These are phyloP conservation scores for Ooceraea biroi DNA, from an alignment of 1,140 invertebrate species.

Conservation along the genomic window DNA sequence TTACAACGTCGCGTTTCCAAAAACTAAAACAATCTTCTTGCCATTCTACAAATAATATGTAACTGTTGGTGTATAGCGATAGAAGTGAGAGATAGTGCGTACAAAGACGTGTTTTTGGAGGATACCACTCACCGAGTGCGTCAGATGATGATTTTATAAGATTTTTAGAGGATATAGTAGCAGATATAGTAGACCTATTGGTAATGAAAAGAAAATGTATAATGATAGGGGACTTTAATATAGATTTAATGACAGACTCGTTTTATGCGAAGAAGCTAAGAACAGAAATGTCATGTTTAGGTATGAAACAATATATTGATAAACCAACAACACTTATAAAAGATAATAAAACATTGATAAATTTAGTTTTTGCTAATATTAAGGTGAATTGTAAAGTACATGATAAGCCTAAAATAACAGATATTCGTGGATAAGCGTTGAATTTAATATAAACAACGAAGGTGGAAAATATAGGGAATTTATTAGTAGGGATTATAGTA, in stretches of 20 bases:
- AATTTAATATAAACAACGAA: neutral
- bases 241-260: too few species aligned
- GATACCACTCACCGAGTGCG: slow-evolving; percentile 22
- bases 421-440: neutral
- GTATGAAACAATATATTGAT: slow-evolving; percentile 28
- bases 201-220: neutral
- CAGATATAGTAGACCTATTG: slow-evolving; percentile 1
- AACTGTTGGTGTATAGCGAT: neutral
- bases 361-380: neutral
- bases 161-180: slow-evolving; percentile 14
- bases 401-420: slow-evolving; percentile 10
- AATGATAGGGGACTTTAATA: slow-evolving; percentile 38
- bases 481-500: slow-evolving; percentile 26
- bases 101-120: neutral
- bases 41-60: too few species aligned
- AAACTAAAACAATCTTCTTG: too few species aligned
- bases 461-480: neutral
- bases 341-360: neutral
- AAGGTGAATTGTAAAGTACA: neutral
- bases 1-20: too few species aligned
- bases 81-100: neutral
- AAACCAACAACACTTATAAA: neutral
- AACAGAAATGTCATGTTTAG: too few species aligned
- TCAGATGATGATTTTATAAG: neutral
- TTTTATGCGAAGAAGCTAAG: slow-evolving; percentile 16